Base-by-base conservation (phyloP, 1,140 invertebrate genomes). In the Drosophila insularis region DNA sequence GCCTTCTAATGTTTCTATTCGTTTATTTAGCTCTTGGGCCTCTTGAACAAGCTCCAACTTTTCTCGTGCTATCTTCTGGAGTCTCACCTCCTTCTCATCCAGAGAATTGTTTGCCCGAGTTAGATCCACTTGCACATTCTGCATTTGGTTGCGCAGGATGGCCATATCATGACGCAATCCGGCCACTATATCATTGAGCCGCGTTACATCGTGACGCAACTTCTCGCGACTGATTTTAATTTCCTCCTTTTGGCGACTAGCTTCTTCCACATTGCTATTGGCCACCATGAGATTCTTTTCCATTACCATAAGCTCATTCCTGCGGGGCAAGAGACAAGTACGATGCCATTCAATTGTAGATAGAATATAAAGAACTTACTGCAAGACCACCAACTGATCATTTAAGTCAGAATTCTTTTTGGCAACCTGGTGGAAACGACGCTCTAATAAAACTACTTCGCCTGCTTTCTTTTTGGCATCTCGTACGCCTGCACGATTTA, bases 1-100 rank as follows among this genome's bases (percentile, higher is more conserved):
- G 69, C 85, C 80, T 6, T 90, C 90, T 1, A 91, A 37, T 2
- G 14, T 46, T 11, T 81, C 80, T 32, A 80, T 74, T 31, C 43
- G 63, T 13, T 85, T 80, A n/a, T 37, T 65, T 1, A 74, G 23
- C 0, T 60, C 68, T 3, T 70, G 74, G 6, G 27, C 10, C 54
- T 89, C 84, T 8, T 11, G 1, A 0, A 14, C 4, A 1, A 76
- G 2, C 1, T 89, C 80, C 1, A 31, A 19, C 3, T 63, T 75
- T 31, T 85, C 78, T 5, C 66, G 80, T 0, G 11, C 4, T 0
- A 67, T 1, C 5, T 72, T 71, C 2, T 68, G 58, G 1, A 90
- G 32, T 7, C 13, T 14, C 0, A 1, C 0, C 0, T 77, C 78
- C 13, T 55, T 65, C 1, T 73, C 62, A 23, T 71, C 74, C 31